These are phyloP conservation scores for Eulithis testata DNA, from an alignment of 2,888 invertebrate species.

Conservation along the genomic window DNA sequence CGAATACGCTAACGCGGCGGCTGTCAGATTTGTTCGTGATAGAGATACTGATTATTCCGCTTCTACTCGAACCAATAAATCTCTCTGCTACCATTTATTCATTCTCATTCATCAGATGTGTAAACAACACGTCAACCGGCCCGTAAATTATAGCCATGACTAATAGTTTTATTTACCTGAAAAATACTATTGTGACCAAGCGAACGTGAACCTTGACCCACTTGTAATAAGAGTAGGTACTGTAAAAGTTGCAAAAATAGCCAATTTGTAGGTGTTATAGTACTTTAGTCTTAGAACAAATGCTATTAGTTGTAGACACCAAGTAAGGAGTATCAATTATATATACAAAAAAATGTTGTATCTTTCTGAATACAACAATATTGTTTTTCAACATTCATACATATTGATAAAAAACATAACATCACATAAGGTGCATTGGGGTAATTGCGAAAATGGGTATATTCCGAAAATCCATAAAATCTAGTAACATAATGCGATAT, in stretches of 20 bases:
- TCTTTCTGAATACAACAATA: too few relatives aligned
- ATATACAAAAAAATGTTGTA: too few relatives aligned
- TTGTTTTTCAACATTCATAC: too few relatives aligned
- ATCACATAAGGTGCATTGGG: too few relatives aligned
- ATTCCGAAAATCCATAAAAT: too few relatives aligned
- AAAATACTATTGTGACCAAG: slow-evolving; percentile 7
- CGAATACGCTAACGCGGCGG: too few relatives aligned
- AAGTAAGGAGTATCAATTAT: too few relatives aligned
- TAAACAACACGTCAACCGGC: slow-evolving; percentile 24
- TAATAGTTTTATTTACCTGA: slow-evolving; percentile 45
- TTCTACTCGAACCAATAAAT: neutral
- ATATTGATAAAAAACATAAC: too few relatives aligned
- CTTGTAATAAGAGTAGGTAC: slow-evolving; percentile 4
- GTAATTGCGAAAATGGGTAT: too few relatives aligned
- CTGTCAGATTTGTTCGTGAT: neutral
- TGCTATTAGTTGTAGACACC: too few relatives aligned
- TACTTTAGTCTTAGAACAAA: slow-evolving; percentile 1
- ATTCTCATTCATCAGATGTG: slow-evolving; percentile 21
- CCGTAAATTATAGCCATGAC: slow-evolving; percentile 38
- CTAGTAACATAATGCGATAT: too few relatives aligned
- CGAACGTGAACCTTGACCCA: slow-evolving; percentile 14
- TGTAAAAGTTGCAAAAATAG: neutral
- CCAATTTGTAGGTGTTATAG: neutral
- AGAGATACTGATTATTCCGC: neutral
- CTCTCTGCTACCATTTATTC: neutral